phyloP scores from a whole-genome alignment of 1,140 invertebrate genomes.

The Drosophila sulfurigaster region DNA sequence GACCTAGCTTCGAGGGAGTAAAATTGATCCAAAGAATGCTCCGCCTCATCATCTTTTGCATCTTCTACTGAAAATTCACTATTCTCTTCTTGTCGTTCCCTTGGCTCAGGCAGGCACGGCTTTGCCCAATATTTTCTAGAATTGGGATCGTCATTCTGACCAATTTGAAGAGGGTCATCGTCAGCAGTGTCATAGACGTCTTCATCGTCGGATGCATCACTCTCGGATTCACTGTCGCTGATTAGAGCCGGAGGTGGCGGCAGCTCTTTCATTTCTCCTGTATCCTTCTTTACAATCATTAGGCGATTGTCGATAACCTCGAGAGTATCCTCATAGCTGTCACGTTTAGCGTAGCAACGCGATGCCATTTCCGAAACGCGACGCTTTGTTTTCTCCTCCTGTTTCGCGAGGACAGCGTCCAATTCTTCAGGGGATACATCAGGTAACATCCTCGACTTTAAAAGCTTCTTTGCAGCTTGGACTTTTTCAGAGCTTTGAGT shows the following conservation, averaged over 20 bases:
- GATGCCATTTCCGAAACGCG: slow-evolving; percentile 44
- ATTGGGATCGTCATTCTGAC: slow-evolving; percentile 10
- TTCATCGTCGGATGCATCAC: slow-evolving; percentile 21
- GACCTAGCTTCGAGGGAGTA: slow-evolving; percentile 54
- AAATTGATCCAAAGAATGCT: slow-evolving; percentile 47
- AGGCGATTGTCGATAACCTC: slow-evolving; percentile 71
- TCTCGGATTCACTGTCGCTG: slow-evolving; percentile 46
- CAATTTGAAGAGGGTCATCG: slow-evolving; percentile 22
- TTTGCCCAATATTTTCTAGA: slow-evolving; percentile 47
- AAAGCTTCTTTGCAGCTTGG: slow-evolving; percentile 49
- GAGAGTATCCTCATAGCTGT: slow-evolving; percentile 68
- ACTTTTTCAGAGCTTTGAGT: slow-evolving; percentile 44
- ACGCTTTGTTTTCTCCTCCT: slow-evolving; percentile 37
- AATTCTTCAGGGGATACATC: slow-evolving; percentile 51
- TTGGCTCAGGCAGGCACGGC: slow-evolving; percentile 45
- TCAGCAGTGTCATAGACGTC: slow-evolving; percentile 68
- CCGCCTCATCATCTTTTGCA: slow-evolving; percentile 4
- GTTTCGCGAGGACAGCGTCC: slow-evolving; percentile 43
- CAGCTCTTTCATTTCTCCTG: slow-evolving; percentile 63
- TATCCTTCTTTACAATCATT: slow-evolving; percentile 71
- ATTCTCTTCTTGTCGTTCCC: slow-evolving; percentile 30
- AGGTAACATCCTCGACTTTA: slow-evolving; percentile 36
- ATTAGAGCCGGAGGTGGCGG: slow-evolving; percentile 58
- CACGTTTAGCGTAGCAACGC: slow-evolving; percentile 63
- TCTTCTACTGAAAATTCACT: not conserved